Base-by-base conservation (phyloP, 2,888 invertebrate species). In the Amphipyra berbera region DNA sequence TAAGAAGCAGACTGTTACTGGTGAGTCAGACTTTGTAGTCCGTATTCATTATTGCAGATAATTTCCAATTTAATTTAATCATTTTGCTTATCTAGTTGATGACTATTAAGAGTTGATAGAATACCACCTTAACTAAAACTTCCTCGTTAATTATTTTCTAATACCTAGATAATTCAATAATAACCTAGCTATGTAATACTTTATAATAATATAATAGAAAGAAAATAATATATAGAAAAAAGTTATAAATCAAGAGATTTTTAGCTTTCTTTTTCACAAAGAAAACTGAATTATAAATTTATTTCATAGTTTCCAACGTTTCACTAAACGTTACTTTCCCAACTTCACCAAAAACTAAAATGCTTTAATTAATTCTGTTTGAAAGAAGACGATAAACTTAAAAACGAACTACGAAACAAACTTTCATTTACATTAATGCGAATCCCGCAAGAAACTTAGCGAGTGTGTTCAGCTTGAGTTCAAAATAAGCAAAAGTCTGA, bases 1-100 rank as follows among this genome's bases (percentile, higher is more conserved):
- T 73, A 96, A 96, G 86, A 96, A 96, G 73, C 96, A 96, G 82
- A 97, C 97, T 41, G 96, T 97, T 56, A 96, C 96, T 86, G 97
- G 97, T 97, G 90, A 95, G 80, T 68, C 35, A 33, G 33, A 33
- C 9, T 8, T 33, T 33, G 33, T 33, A 33, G 9, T 33, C 21
- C 2, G 21, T 21, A 2, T 8, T 33, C 1, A 33, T 33, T 33
- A 4, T 33, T 33, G 9, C 1, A 21, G 2, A 13, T 14, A 13
- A 2, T 13, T 50, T 10, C 1, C 0, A 10, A 35, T 21, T 21
- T 1, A 21, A 3, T 21, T 21, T 21, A 21, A 21, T 21, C 2
- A 21, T 21, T 21, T 21, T n/a, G n/a, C n/a, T n/a, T n/a, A n/a
- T n/a, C n/a, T 21, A 21, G 21, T 1, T 21, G 21, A 21, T 3